Evolutionary conservation across 2,888 invertebrate genomes (phyloP).

Genomic region (Pinctada fucata): DNA sequence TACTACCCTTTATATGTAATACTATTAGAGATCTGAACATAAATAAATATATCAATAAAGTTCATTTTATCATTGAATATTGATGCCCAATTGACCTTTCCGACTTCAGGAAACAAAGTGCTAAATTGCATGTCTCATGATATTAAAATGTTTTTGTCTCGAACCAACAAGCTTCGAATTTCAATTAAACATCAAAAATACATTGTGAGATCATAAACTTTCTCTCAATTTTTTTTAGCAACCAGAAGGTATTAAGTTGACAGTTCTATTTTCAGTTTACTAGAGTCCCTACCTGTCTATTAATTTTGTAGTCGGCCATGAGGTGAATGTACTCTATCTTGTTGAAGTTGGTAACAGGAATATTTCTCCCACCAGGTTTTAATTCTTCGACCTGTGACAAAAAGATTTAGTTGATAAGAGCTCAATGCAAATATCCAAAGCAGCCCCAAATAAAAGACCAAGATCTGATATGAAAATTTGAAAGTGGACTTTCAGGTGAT

Average conservation of each 20-base stretch:
- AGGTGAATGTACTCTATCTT: conserved; percentile 97
- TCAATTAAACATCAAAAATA: no score
- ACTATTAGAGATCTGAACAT: no score
- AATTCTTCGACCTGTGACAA: conserved; percentile 85
- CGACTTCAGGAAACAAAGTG: not conserved
- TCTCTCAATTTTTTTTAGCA: no score
- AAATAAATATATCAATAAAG: no score
- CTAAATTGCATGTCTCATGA: not conserved
- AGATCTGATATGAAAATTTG: not conserved
- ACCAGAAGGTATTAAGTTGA: no score
- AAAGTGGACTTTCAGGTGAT: not conserved
- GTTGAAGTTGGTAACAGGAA: conserved; percentile 93
- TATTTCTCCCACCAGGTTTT: conserved; percentile 92
- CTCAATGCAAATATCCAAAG: not conserved
- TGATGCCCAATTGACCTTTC: no score
- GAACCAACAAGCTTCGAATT: no score
- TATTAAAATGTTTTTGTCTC: not conserved
- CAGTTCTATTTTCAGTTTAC: no score
- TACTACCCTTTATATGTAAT: not conserved
- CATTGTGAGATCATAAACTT: no score
- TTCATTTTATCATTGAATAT: no score
- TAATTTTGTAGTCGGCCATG: conserved; percentile 96
- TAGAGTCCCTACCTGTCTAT: conserved; percentile 82
- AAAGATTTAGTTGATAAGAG: not conserved
- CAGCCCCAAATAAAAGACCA: no score